Evolutionary conservation across 2,888 invertebrate species (phyloP).

Genomic region (Steinernema carpocapsae): DNA sequence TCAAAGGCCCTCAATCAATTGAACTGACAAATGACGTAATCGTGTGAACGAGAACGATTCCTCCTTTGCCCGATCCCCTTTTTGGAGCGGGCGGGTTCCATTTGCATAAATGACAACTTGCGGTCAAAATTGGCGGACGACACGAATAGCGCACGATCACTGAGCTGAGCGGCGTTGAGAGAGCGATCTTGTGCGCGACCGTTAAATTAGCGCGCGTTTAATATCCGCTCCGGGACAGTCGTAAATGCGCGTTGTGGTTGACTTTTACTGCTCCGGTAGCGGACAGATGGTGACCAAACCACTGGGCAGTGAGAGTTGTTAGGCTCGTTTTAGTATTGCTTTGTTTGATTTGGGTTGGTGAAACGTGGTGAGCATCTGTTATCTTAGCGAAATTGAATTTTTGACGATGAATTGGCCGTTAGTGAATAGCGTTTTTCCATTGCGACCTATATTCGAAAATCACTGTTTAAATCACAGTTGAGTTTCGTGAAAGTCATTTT

Average conservation of each 20-base stretch:
- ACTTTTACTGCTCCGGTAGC: constrained; percentile 29
- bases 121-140: background rate
- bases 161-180: background rate
- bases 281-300: constrained; percentile 27
- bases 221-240: constrained; percentile 20
- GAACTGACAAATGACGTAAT: constrained; percentile 25
- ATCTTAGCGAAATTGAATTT: no score
- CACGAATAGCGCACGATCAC: background rate
- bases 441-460: no score
- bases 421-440: no score
- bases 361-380: no score
- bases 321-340: no score
- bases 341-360: no score
- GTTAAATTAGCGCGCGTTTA: constrained; percentile 27
- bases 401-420: no score
- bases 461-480: no score
- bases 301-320: no score
- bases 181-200: constrained; percentile 10
- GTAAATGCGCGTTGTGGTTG: background rate
- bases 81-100: background rate
- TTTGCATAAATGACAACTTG: constrained; percentile 13
- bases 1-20: constrained; percentile 21
- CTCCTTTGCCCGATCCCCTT: background rate
- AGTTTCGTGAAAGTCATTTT: no score
- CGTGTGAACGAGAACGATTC: constrained; percentile 27